phyloP scores from a whole-genome alignment of 1,140 invertebrate species.

The Ips nitidus region DNA sequence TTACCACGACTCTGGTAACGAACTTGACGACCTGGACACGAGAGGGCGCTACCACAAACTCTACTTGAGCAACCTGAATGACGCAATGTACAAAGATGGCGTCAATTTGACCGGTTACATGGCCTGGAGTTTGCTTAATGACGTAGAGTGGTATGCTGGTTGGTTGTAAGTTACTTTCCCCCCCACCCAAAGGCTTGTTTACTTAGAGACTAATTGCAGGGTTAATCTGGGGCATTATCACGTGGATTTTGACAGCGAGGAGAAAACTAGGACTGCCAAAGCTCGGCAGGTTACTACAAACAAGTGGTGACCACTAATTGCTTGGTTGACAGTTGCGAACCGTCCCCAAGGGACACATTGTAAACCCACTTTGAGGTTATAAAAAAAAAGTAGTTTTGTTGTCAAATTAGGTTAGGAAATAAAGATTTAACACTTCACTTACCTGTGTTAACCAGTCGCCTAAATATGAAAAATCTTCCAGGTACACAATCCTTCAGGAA shows the following conservation, averaged over 20 bases:
- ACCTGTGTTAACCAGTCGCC: too few species aligned
- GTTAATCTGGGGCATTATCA: conserved; percentile 69
- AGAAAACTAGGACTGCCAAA: conserved; percentile 67
- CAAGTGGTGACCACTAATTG: conserved; percentile 54
- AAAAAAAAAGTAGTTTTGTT: too few species aligned
- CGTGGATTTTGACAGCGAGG: conserved; percentile 69
- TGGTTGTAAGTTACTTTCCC: conserved; percentile 52
- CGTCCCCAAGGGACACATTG: neutral
- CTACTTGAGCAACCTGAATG: conserved; percentile 59
- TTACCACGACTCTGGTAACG: conserved; percentile 48
- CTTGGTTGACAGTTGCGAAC: conserved; percentile 21
- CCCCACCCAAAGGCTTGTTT: too few species aligned
- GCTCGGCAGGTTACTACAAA: conserved; percentile 65
- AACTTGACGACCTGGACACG: conserved; percentile 33
- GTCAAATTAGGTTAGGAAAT: too few species aligned
- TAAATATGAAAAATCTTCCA: too few species aligned
- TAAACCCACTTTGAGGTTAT: too few species aligned
- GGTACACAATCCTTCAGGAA: too few species aligned
- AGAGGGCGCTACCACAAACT: conserved; percentile 32
- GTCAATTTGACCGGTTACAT: conserved; percentile 32
- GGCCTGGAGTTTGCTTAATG: conserved; percentile 53
- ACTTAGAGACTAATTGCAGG: conserved; percentile 2
- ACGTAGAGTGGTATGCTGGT: conserved; percentile 61
- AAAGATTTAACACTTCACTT: too few species aligned
- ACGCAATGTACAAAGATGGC: conserved; percentile 27